These are phyloP conservation scores for Leptopilina clavipes DNA, from an alignment of 1,140 invertebrate genomes.

Conservation along the genomic window DNA sequence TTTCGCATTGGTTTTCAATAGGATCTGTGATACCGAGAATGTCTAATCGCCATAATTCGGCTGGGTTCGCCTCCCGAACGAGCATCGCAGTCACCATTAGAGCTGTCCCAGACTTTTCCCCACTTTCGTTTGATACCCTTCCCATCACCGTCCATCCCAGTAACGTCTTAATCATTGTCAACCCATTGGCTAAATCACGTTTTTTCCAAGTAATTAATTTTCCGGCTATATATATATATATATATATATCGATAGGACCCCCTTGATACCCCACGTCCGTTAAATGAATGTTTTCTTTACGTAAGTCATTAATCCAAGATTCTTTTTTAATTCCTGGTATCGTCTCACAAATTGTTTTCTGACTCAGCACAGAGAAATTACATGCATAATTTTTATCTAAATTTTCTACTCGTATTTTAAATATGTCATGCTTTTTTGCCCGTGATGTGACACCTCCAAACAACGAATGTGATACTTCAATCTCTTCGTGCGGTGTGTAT, in stretches of 20 bases:
- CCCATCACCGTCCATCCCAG: slow-evolving; percentile 41
- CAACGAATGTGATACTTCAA: slow-evolving; percentile 37
- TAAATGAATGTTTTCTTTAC: slow-evolving; percentile 30
- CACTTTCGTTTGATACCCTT: slow-evolving; percentile 1
- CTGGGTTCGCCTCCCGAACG: slow-evolving; percentile 41
- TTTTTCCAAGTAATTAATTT: slow-evolving; percentile 39
- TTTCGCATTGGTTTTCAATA: slow-evolving; percentile 17
- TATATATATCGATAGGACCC: slow-evolving; percentile 36
- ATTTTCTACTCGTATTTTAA: slow-evolving; percentile 37
- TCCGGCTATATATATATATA: slow-evolving; percentile 36
- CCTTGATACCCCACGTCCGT: slow-evolving; percentile 14
- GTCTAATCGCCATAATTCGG: slow-evolving; percentile 65
- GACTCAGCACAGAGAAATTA: slow-evolving; percentile 38
- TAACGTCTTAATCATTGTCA: slow-evolving; percentile 31
- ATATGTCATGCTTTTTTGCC: slow-evolving; percentile 31
- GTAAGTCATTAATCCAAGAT: slow-evolving; percentile 34
- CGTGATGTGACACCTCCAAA: slow-evolving; percentile 37
- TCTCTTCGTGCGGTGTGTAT: slow-evolving; percentile 21
- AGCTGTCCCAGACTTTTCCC: slow-evolving; percentile 29
- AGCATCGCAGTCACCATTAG: slow-evolving; percentile 34
- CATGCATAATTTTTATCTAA: too few species aligned
- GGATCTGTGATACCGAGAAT: slow-evolving; percentile 63
- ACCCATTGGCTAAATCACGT: slow-evolving; percentile 35
- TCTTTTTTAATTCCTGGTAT: slow-evolving; percentile 35
- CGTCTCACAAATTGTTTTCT: slow-evolving; percentile 38